Percentiles rank a stretch among this genome's conserved stretches.
Evolutionary conservation across 2,113 vertebrate genomes (phyloP).

Genomic region (Lota lota): DNA sequence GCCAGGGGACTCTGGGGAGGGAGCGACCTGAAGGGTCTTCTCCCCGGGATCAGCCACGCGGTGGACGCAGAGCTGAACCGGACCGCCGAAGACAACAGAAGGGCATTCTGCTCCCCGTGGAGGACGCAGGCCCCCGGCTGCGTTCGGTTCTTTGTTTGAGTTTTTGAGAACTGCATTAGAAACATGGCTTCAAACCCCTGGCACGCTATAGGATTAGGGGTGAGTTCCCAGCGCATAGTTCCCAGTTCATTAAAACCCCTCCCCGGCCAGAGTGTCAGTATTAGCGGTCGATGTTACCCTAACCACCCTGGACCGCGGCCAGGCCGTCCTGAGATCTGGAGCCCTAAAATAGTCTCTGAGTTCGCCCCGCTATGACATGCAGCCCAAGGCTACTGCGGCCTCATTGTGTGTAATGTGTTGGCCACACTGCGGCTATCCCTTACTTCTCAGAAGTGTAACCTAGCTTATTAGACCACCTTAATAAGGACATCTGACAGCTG

Average conservation of each 20-base stretch:
- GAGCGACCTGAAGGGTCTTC: slow-evolving; percentile 26
- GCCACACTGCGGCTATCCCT: slow-evolving; percentile 46
- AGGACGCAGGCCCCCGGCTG: too few relatives aligned
- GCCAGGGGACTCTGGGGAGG: slow-evolving; percentile 30
- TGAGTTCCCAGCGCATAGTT: too few relatives aligned
- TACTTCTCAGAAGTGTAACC: slow-evolving; percentile 66
- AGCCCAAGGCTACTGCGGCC: slow-evolving; percentile 35
- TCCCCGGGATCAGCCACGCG: not conserved
- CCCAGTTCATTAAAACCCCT: too few relatives aligned
- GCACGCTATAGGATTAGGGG: too few relatives aligned
- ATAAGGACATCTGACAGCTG: slow-evolving; percentile 71
- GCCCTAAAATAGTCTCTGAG: slow-evolving; percentile 72
- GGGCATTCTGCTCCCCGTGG: too few relatives aligned
- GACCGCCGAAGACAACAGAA: too few relatives aligned
- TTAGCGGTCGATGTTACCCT: slow-evolving; percentile 53
- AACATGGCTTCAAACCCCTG: too few relatives aligned
- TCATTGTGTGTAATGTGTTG: slow-evolving; percentile 60
- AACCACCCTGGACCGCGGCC: slow-evolving; percentile 59
- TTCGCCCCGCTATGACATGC: slow-evolving; percentile 21
- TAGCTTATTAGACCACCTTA: slow-evolving; percentile 69
- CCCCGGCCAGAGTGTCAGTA: slow-evolving; percentile 22
- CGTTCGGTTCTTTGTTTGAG: too few relatives aligned
- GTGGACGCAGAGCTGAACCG: not conserved
- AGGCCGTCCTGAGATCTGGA: slow-evolving; percentile 60
- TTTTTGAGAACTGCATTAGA: too few relatives aligned